Conservation (phyloP, 1,140 invertebrate species). For the Cyphomyrmex costatus region DNA sequence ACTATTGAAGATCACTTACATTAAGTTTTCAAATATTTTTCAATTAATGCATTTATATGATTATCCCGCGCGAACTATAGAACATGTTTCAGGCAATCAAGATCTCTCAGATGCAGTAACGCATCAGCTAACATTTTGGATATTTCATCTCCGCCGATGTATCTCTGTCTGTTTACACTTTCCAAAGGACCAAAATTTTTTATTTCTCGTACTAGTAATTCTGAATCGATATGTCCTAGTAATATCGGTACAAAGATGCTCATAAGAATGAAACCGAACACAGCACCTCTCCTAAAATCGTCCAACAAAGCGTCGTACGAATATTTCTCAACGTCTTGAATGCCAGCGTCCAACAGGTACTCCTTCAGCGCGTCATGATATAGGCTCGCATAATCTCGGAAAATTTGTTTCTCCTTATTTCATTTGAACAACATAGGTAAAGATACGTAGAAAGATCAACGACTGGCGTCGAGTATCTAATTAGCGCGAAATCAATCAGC, state of each 20-base stretch:
- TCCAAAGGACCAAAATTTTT: not conserved
- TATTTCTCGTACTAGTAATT: not conserved
- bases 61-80: not conserved
- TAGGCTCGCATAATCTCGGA: conserved; percentile 80
- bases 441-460: conserved; percentile 76
- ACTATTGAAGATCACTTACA: not conserved
- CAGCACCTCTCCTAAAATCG: conserved; percentile 78
- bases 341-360: conserved; percentile 60
- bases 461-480: conserved; percentile 78
- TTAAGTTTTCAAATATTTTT: not conserved
- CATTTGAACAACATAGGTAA: conserved; percentile 77
- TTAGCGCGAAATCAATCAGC: conserved; percentile 84
- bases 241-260: conserved; percentile 77
- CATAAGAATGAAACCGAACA: conserved; percentile 80
- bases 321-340: conserved; percentile 68
- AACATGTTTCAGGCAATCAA: conserved; percentile 60
- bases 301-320: conserved; percentile 75
- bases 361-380: conserved; percentile 78
- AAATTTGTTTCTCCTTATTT: conserved; percentile 70
- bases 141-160: conserved; percentile 70
- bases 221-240: conserved; percentile 46
- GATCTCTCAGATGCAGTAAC: conserved; percentile 64
- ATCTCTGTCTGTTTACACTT: rapidly evolving
- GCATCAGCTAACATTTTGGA: conserved; percentile 70
- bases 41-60: not conserved